Percentiles rank a stretch among this genome's conserved stretches.
These are phyloP conservation scores for Andrena bicolor DNA, from an alignment of 2,888 invertebrate genomes.

Conservation along the genomic window DNA sequence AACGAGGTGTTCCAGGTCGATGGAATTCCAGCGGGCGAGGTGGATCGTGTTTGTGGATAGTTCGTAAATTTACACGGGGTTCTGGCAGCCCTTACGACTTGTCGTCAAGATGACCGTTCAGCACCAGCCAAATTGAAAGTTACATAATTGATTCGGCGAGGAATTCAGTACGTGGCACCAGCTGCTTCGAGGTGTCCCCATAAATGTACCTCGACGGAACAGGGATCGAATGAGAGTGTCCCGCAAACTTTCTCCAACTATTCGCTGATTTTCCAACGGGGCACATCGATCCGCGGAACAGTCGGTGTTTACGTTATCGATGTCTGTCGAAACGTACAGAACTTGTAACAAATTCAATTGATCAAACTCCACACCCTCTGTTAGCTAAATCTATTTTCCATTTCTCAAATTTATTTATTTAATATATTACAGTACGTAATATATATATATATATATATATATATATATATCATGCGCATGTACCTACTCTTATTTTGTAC, in stretches of 20 bases:
- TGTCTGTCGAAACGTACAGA: slow-evolving; percentile 18
- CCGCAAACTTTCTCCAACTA: slow-evolving; percentile 23
- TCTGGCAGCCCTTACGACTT: slow-evolving; percentile 41
- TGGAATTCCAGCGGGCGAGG: slow-evolving; percentile 49
- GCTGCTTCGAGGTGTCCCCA: slow-evolving; percentile 24
- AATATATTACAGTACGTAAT: too few species aligned
- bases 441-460: too few species aligned
- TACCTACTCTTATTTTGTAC: too few species aligned
- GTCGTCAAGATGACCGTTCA: slow-evolving; percentile 68
- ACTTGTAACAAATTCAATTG: neutral
- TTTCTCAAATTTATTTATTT: too few species aligned
- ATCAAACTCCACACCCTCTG: neutral
- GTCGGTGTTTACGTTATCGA: slow-evolving; percentile 33
- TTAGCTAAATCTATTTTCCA: too few species aligned
- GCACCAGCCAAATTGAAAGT: slow-evolving; percentile 78
- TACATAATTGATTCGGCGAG: slow-evolving; percentile 79
- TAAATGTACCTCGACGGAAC: slow-evolving; percentile 27
- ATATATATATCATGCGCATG: too few species aligned
- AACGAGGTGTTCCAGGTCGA: slow-evolving; percentile 48
- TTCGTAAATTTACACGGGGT: slow-evolving; percentile 62
- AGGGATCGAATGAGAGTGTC: slow-evolving; percentile 6
- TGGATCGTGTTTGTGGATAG: slow-evolving; percentile 57
- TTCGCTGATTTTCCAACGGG: slow-evolving; percentile 22
- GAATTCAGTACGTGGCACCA: slow-evolving; percentile 64
- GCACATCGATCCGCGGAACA: slow-evolving; percentile 10